Percentiles rank a stretch among this genome's conserved stretches.
phyloP scores from a whole-genome alignment of 2,797 vertebrate species.

The Pristis pectinata region DNA sequence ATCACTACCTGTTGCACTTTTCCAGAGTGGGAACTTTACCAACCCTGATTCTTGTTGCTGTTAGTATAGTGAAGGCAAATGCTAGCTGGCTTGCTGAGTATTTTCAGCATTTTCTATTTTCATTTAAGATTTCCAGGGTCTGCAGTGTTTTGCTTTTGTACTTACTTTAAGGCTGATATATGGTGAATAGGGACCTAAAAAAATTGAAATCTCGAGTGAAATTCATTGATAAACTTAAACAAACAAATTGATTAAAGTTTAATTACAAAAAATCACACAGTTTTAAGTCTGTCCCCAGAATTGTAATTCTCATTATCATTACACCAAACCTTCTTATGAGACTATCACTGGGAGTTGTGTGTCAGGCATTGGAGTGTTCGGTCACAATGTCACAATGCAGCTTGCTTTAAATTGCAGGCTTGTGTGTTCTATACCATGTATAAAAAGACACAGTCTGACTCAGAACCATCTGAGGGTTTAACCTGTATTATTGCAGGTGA shows the following conservation, averaged over 20 bases:
- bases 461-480: background rate
- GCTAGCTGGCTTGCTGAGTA: too few relatives aligned
- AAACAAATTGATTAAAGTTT: background rate
- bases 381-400: background rate
- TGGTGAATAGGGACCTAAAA: conserved; percentile 56
- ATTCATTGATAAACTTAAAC: background rate
- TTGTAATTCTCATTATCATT: background rate
- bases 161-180: conserved; percentile 61
- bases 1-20: too few relatives aligned
- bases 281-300: background rate
- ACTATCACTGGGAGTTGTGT: background rate
- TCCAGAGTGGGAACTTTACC: too few relatives aligned
- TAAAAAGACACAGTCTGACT: background rate
- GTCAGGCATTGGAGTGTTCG: background rate
- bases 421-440: background rate
- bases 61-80: background rate
- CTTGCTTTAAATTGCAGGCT: background rate
- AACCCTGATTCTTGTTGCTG: background rate
- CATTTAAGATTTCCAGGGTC: too few relatives aligned
- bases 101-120: too few relatives aligned
- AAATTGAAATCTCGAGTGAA: background rate
- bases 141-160: background rate
- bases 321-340: background rate
- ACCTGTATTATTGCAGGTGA: background rate
- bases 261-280: background rate